Conservation (phyloP, 1,140 invertebrate species). For the Planococcus citri region DNA sequence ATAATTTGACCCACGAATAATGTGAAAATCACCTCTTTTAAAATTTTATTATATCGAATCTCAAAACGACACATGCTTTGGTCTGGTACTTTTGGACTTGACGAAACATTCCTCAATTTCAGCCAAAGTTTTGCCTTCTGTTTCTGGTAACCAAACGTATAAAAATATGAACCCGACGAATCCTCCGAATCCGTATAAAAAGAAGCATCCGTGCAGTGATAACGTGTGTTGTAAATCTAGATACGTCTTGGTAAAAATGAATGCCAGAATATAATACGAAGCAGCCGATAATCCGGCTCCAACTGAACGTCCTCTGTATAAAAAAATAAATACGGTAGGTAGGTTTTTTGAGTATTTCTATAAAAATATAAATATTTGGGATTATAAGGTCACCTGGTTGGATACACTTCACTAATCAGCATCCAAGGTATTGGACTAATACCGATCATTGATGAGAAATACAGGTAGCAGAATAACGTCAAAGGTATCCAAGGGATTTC, state of each 20-base stretch:
- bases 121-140: conserved; percentile 25
- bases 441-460: conserved; percentile 27
- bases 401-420: conserved; percentile 30
- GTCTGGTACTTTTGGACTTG: no score
- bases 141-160: conserved; percentile 27
- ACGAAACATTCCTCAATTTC: conserved; percentile 27
- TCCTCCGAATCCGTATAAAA: conserved; percentile 9
- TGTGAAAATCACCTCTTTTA: no score
- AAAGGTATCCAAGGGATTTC: no score
- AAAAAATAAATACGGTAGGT: not conserved
- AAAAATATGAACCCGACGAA: conserved; percentile 26
- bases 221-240: conserved; percentile 22
- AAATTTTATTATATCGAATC: no score
- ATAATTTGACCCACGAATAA: no score
- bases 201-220: conserved; percentile 24
- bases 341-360: no score
- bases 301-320: conserved; percentile 26
- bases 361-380: no score
- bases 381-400: conserved; percentile 30
- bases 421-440: conserved; percentile 30
- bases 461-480: no score
- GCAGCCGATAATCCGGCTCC: conserved; percentile 24
- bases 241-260: conserved; percentile 27
- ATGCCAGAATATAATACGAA: conserved; percentile 24
- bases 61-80: no score